Evolutionary conservation across 1,140 invertebrate genomes (phyloP), one percentile per base, ranked within the genome.

Genomic region (Centruroides sculpturatus): DNA sequence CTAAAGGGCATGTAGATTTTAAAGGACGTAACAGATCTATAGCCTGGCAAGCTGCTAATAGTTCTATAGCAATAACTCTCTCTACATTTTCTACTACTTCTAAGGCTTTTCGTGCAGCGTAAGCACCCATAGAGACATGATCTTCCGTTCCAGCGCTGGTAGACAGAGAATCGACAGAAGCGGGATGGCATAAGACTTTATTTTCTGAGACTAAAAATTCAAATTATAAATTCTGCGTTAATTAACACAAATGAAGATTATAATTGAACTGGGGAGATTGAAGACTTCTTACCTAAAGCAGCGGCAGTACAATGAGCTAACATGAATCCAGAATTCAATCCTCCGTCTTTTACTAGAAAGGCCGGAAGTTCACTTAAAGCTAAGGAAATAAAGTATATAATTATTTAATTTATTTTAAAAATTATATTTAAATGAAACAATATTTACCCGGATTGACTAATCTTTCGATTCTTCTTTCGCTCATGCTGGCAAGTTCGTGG

Each of bases 311-410:
- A 83, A 70, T 86, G 85, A 23, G 85, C 82, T 48, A 86, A 77
- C 85, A 86, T 86, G 68, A 87, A 86, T 4, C 85, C 85, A 10
- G 84, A 86, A 70, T 86, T 86, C 0, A 87, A 74, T 2, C 85
- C 85, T 41, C 85, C 85, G 54, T 85, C 80, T 65, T 79, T 76
- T 0, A 83, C 82, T 46, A 86, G 70, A 70, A 86, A 86, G 0
- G 85, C 82, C 5, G 85, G 85, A 4, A 85, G 68, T 66, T 82
- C 82, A 69, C 81, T 83, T 52, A 82, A 71, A 50, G 81, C 82
- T 81, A 68, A 41, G 53, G 69, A 68, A 59, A 64, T 23, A 65
- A 59, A 59, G 63, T 52, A 54, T 53, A 53, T 6, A 23, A 36
- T 8, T 53, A 6, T 53, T 53, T 36, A 53, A 53, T 36, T 23